Evolutionary conservation across 2,797 vertebrate genomes (phyloP).

Genomic region (Falco concolor): DNA sequence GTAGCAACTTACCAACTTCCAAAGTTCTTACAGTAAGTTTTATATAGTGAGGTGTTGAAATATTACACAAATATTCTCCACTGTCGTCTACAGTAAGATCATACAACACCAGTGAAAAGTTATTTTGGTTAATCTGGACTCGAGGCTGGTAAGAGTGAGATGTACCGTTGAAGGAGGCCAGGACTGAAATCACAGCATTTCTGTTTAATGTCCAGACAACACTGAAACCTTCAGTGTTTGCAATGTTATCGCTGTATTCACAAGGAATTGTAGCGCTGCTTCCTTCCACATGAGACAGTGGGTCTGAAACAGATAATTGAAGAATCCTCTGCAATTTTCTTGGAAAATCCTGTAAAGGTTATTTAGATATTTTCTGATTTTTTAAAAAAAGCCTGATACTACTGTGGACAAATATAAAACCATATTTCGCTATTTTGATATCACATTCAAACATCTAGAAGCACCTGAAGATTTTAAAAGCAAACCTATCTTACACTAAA

Average conservation of each 20-base stretch:
- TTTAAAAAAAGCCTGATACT: neutral
- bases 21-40: constrained; percentile 22
- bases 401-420: neutral
- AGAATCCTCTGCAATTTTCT: neutral
- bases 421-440: neutral
- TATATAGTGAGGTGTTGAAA: constrained; percentile 35
- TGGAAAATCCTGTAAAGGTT: neutral
- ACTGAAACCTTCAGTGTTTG: neutral
- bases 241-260: neutral
- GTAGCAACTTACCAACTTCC: constrained; percentile 30
- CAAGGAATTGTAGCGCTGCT: neutral
- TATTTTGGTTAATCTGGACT: neutral
- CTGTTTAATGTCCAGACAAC: constrained; percentile 27
- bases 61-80: constrained; percentile 53
- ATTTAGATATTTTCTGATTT: neutral
- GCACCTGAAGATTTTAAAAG: neutral
- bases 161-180: constrained; percentile 40
- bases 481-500: neutral
- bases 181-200: neutral
- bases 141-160: neutral
- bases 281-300: neutral
- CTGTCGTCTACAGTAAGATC: neutral
- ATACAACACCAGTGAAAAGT: neutral
- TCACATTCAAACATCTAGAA: neutral
- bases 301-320: constrained; percentile 32